phyloP scores from a whole-genome alignment of 1,140 invertebrate genomes.

The Halesus radiatus region DNA sequence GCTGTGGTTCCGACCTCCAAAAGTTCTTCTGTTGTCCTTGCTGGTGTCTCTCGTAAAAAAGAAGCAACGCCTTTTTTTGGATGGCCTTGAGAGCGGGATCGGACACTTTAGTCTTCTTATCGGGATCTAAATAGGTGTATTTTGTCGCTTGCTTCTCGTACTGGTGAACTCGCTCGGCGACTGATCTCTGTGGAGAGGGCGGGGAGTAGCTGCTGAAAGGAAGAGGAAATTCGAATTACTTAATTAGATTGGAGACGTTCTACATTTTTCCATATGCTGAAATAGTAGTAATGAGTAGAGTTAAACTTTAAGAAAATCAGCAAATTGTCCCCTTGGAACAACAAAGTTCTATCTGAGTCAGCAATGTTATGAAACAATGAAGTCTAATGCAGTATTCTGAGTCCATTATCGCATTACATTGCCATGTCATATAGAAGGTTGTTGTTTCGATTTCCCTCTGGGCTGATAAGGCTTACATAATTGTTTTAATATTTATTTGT shows the following conservation, averaged over 20 bases:
- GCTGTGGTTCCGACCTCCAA: constrained; percentile 76
- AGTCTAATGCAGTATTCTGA: too few relatives aligned
- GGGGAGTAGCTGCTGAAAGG: constrained; percentile 61
- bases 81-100: constrained; percentile 88
- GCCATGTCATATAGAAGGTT: too few relatives aligned
- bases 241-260: too few relatives aligned
- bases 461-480: neutral
- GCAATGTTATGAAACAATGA: too few relatives aligned
- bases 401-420: too few relatives aligned
- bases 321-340: too few relatives aligned
- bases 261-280: too few relatives aligned
- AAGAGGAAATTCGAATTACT: neutral
- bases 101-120: constrained; percentile 81
- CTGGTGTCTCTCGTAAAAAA: constrained; percentile 86
- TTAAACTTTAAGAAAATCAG: too few relatives aligned
- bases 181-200: constrained; percentile 72
- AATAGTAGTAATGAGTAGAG: too few relatives aligned
- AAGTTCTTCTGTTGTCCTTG: constrained; percentile 60
- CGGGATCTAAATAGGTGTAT: constrained; percentile 81
- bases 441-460: neutral
- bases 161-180: constrained; percentile 83
- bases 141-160: constrained; percentile 77
- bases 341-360: too few relatives aligned
- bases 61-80: constrained; percentile 88
- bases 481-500: too few relatives aligned